These are phyloP conservation scores for Drosophila meridiana DNA, from an alignment of 2,888 invertebrate species.

Conservation along the genomic window DNA sequence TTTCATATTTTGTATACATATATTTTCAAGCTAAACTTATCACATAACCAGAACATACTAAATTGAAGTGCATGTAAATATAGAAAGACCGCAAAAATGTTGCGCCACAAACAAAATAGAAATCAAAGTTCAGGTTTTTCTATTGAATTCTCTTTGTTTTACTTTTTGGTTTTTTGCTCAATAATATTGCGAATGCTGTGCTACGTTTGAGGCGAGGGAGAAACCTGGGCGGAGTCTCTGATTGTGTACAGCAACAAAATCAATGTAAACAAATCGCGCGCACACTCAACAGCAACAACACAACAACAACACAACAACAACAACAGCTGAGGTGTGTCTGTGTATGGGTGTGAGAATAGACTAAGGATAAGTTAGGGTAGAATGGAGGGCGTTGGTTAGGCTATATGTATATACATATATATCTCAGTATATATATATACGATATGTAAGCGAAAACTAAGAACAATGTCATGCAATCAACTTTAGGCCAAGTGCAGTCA, in stretches of 20 bases:
- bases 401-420: neutral
- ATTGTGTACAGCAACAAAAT: constrained; percentile 62
- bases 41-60: neutral
- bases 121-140: constrained; percentile 57
- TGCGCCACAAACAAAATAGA: constrained; percentile 37
- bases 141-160: constrained; percentile 4
- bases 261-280: constrained; percentile 70
- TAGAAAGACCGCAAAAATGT: constrained; percentile 24
- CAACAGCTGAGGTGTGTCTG: constrained; percentile 21
- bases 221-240: constrained; percentile 35
- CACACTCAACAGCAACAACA: constrained; percentile 22
- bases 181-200: constrained; percentile 63
- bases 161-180: constrained; percentile 19
- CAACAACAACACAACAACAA: constrained; percentile 12
- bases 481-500: constrained; percentile 75
- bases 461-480: constrained; percentile 78
- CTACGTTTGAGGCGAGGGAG: constrained; percentile 9
- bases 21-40: neutral
- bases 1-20: neutral
- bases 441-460: constrained; percentile 66
- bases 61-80: constrained; percentile 2
- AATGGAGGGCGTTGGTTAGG: constrained; percentile 3
- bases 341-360: neutral
- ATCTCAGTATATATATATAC: constrained; percentile 9
- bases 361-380: constrained; percentile 4